Evolutionary conservation across 2,888 invertebrate species (phyloP), one percentile per base, ranked within the genome.

Genomic region (Athrips mouffetella): DNA sequence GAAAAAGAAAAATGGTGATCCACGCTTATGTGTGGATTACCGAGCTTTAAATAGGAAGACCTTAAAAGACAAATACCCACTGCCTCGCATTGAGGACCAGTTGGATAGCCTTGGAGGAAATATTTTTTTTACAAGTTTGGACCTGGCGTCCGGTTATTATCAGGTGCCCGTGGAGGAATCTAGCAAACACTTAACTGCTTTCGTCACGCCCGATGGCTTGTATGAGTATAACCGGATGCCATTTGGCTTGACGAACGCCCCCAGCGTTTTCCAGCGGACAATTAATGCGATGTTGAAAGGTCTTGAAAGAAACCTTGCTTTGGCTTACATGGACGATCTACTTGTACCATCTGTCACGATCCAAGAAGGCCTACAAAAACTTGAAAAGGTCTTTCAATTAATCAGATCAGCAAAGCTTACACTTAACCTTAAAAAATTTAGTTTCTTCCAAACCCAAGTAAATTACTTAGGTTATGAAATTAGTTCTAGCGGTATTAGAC

Each of bases 401-500:
- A 20, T 52, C 10, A 23, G 23, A 27, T 13, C 51, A n/a, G 44
- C 51, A 30, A 54, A 53, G 1, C 13, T 61, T 1, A 49, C 48
- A 8, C 41, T 62, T 0, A 52, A 58, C 50, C 47, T 49, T 49
- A 52, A 63, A 25, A 33, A 39, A 21, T 40, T 49, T 39, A 13
- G 15, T 23, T 56, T 58, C 27, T 56, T 58, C 27, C 50, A 53
- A 18, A 48, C 10, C 5, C 16, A 46, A 3, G 47, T 60, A 7
- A 39, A 57, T 15, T 60, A 58, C 48, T 33, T 54, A 21, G 54
- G 52, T 2, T 53, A 52, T 29, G 61, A 65, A 6, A 57, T 57
- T 13, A 18, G 31, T 21, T 27, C 11, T n/a, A 27, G 37, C n/a
- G 21, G 29, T 23, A 31, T 30, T 10, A 23, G 41, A 2, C 46